phyloP scores from a whole-genome alignment of 2,888 invertebrate genomes.

The Hemistola chrysoprasaria region DNA sequence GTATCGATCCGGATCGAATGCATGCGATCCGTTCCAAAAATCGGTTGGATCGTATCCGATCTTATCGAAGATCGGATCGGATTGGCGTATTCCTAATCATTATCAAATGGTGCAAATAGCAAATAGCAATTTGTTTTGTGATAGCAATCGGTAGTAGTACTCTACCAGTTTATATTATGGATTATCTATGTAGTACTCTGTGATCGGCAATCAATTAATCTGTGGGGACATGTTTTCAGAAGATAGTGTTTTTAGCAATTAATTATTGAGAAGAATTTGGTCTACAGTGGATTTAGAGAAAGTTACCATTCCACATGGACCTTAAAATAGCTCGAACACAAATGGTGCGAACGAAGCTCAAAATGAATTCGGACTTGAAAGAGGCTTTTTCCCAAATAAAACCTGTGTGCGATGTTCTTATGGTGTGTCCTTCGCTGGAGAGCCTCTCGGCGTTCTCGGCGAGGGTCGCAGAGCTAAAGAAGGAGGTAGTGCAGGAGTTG shows the following conservation, averaged over 20 bases:
- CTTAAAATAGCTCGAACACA: neutral
- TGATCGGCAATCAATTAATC: neutral
- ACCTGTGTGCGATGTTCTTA: constrained; percentile 77
- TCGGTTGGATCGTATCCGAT: no score
- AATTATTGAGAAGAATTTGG: neutral
- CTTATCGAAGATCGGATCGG: no score
- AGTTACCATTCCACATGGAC: no score
- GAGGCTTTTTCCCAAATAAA: constrained; percentile 68
- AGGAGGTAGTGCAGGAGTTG: constrained; percentile 69
- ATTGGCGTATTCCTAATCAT: no score
- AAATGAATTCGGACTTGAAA: constrained; percentile 60
- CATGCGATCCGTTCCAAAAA: no score
- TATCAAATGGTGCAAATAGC: no score
- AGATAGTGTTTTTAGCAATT: constrained; percentile 8
- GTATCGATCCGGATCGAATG: no score
- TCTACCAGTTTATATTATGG: no score
- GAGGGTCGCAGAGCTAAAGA: constrained; percentile 54
- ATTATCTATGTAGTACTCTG: no score
- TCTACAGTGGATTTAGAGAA: no score
- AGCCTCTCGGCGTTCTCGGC: constrained; percentile 53
- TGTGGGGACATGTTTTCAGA: constrained; percentile 2
- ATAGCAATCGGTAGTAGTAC: no score
- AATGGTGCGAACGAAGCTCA: constrained; percentile 18
- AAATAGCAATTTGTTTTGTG: no score
- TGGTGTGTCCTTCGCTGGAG: constrained; percentile 66